A percentile compares a stretch with the other conserved stretches of the same genome.
phyloP scores from a whole-genome alignment of 2,797 vertebrate species.

The Gouania willdenowi region DNA sequence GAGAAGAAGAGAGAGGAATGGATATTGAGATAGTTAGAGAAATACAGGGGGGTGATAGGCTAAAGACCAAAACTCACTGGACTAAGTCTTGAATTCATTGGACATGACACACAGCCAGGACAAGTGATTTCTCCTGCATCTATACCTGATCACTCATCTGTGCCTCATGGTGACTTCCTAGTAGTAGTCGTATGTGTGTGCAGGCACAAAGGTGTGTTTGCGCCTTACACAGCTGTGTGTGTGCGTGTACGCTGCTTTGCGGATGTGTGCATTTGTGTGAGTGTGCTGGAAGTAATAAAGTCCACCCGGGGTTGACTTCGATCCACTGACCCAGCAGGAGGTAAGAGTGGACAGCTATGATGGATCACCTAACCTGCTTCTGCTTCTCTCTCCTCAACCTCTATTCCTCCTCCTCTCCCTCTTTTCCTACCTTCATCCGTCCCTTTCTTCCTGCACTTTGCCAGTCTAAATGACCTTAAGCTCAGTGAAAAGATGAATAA shows the following conservation, averaged over 20 bases:
- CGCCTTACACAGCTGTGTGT: constrained; percentile 12
- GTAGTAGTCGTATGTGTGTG: constrained; percentile 17
- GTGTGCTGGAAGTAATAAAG: constrained; percentile 90
- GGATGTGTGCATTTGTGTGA: constrained; percentile 21
- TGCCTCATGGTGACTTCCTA: constrained; percentile 75
- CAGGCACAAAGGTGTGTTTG: constrained; percentile 10
- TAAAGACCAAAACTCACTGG: constrained; percentile 65
- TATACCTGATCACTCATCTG: constrained; percentile 57
- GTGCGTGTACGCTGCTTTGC: constrained; percentile 7
- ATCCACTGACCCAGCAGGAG: constrained; percentile 88
- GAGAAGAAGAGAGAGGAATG: constrained; percentile 47
- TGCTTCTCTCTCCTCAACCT: constrained; percentile 63
- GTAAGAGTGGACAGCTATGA: constrained; percentile 87
- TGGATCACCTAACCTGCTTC: constrained; percentile 84
- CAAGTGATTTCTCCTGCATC: constrained; percentile 68
- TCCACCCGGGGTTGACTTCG: constrained; percentile 85
- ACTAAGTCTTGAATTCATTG: constrained; percentile 54
- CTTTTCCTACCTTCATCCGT: constrained; percentile 41
- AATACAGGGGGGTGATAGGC: constrained; percentile 67
- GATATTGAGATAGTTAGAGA: constrained; percentile 61
- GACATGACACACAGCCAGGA: constrained; percentile 67
- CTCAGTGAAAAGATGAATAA: constrained; percentile 60
- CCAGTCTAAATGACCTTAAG: constrained; percentile 67
- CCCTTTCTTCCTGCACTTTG: constrained; percentile 55
- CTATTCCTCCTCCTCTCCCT: constrained; percentile 56